Base-by-base conservation (phyloP, 2,797 vertebrate species). In the Hapalemur alaotrensis region DNA sequence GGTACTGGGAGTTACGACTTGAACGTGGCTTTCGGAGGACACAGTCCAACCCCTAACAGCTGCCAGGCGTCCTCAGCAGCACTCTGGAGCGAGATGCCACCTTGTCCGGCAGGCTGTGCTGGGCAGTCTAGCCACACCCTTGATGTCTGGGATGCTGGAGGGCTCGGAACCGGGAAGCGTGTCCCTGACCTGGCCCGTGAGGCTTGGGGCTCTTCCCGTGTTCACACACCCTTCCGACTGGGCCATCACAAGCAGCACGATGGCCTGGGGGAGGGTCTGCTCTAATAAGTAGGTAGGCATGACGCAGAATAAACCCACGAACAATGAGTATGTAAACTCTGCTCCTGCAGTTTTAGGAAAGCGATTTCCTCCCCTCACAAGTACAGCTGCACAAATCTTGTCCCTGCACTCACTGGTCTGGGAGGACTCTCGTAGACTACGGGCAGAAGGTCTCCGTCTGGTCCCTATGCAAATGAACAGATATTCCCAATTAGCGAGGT, bases 111-210 rank as follows among this genome's bases (percentile, higher is more conserved):
- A 48, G 13, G n/a, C 25, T 2, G 22, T 10, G 9, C 30, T 25
- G 28, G 38, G 17, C 41, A 18, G 52, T 35, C n/a, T 5, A 22
- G 2, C 25, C 32, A 4, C 3, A 8, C 1, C 23, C 2, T 7
- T 7, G 50, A 25, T 0, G 13, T 52, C 41, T 23, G 32, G 2
- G 4, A 12, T 0, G 7, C 7, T 1, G 11, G 46, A 12, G 72
- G 46, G 43, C 10, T 1, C 1, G 12, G 78, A 32, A 17, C 2
- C 0, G 7, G 13, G 7, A 25, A 8, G 28, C 1, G 5, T 0
- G 4, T 25, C 43, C 17, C 0, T 12, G 0, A 9, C 54, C 54
- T 48, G 5, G 5, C 13, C 7, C 3, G 8, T 63, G 52, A 2
- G 48, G 10, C 73, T 3, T 2, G 30, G 67, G 73, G 35, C 50